Percentiles rank a stretch among this genome's conserved stretches.
Conservation (phyloP, 1,140 invertebrate genomes). For the Camponotus vicinus region DNA sequence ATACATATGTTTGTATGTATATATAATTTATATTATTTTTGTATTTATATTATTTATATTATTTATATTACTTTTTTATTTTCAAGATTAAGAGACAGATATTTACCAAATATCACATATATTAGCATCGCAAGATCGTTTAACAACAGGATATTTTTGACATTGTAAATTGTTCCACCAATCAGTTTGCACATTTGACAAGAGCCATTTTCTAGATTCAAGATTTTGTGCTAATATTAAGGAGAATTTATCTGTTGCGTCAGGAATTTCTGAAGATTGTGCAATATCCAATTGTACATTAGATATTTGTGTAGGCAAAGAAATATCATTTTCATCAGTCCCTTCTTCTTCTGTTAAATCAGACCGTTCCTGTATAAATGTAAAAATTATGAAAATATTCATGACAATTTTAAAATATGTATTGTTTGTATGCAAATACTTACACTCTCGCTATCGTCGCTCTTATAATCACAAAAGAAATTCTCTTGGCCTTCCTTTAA, state of each 20-base stretch:
- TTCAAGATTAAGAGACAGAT: too few species aligned
- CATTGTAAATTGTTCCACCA: slow-evolving; percentile 83
- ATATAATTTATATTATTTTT: not conserved
- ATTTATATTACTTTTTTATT: not conserved
- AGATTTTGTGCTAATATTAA: slow-evolving; percentile 73
- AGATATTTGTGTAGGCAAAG: slow-evolving; percentile 4
- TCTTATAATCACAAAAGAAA: slow-evolving; percentile 81
- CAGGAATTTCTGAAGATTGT: not conserved
- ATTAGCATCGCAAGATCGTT: slow-evolving; percentile 78
- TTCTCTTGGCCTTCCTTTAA: slow-evolving; percentile 83
- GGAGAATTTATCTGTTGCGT: slow-evolving; percentile 67
- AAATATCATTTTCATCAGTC: slow-evolving; percentile 28
- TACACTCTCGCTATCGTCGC: slow-evolving; percentile 80
- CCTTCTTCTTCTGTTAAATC: slow-evolving; percentile 75
- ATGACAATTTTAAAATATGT: slow-evolving; percentile 16
- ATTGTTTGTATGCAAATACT: slow-evolving; percentile 42
- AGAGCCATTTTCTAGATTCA: slow-evolving; percentile 81
- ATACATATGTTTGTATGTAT: slow-evolving; percentile 6
- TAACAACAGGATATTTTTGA: slow-evolving; percentile 76
- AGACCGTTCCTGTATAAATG: slow-evolving; percentile 73
- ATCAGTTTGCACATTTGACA: slow-evolving; percentile 81
- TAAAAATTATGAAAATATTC: slow-evolving; percentile 19
- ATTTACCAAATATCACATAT: slow-evolving; percentile 80
- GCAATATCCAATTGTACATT: slow-evolving; percentile 27
- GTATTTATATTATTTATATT: not conserved